These are phyloP conservation scores for Mesochorus sp. DNA, from an alignment of 2,888 invertebrate species.

Conservation along the genomic window DNA sequence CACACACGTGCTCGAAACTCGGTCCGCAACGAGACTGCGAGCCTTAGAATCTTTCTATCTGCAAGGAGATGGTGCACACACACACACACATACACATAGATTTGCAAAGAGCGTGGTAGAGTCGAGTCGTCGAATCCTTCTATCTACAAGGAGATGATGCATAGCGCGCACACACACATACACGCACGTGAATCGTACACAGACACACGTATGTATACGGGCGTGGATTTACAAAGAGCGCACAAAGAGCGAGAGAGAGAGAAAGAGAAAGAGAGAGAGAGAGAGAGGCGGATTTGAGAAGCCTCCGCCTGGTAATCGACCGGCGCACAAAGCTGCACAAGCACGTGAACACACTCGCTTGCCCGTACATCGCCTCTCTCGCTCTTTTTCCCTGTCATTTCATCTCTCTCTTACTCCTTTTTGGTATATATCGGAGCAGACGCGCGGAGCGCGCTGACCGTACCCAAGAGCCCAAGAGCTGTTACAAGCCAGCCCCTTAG, in stretches of 20 bases:
- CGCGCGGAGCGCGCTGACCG: conserved; percentile 44
- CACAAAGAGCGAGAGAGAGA: background rate
- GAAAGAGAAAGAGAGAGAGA: conserved; percentile 15
- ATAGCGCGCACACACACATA: background rate
- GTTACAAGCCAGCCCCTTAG: conserved; percentile 56
- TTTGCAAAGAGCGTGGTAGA: no score
- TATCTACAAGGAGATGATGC: conserved; percentile 25
- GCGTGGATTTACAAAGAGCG: conserved; percentile 31
- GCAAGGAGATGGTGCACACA: no score
- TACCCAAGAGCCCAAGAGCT: conserved; percentile 55
- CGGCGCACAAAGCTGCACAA: conserved; percentile 64
- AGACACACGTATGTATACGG: background rate
- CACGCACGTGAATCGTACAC: background rate
- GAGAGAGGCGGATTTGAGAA: conserved; percentile 22
- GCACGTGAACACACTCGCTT: conserved; percentile 60
- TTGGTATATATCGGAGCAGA: conserved; percentile 39
- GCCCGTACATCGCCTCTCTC: conserved; percentile 1
- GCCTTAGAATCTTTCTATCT: no score
- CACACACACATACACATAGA: no score
- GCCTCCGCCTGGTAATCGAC: conserved; percentile 62
- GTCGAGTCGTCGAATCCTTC: conserved; percentile 4
- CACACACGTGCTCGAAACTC: no score
- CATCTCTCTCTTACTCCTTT: background rate
- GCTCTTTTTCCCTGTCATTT: conserved; percentile 19
- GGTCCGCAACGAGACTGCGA: no score